These are phyloP conservation scores for Syrphus vitripennis DNA, from an alignment of 2,888 invertebrate genomes.

Conservation along the genomic window DNA sequence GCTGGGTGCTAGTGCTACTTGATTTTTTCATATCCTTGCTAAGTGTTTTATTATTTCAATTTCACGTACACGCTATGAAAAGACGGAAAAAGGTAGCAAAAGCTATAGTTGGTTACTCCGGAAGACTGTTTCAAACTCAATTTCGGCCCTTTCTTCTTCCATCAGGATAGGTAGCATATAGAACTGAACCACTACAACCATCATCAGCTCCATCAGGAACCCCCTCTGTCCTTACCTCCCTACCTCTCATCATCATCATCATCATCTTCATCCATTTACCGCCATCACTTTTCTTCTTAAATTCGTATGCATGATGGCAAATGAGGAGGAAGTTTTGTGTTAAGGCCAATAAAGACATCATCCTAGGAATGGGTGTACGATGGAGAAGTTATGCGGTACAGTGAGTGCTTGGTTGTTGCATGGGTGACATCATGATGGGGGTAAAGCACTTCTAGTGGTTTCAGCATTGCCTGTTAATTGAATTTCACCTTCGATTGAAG, in stretches of 20 bases:
- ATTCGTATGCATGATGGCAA: slow-evolving; percentile 41
- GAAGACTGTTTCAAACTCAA: slow-evolving; percentile 63
- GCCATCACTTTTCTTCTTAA: neutral
- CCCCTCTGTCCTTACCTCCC: neutral
- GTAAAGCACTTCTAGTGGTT: slow-evolving; percentile 38
- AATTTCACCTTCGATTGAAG: slow-evolving; percentile 72
- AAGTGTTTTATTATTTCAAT: slow-evolving; percentile 70
- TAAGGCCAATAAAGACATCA: neutral
- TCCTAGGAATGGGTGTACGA: neutral
- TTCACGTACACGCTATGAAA: slow-evolving; percentile 56
- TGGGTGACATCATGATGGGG: neutral
- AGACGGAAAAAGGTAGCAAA: slow-evolving; percentile 19
- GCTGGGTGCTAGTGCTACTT: neutral
- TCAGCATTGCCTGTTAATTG: slow-evolving; percentile 69
- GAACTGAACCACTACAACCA: neutral
- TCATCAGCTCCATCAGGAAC: neutral
- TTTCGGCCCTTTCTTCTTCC: slow-evolving; percentile 23
- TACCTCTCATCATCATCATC: neutral
- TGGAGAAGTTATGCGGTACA: neutral
- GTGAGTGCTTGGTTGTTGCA: neutral
- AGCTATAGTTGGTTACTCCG: slow-evolving; percentile 32
- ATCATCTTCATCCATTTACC: slow-evolving; percentile 13
- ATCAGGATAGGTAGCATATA: neutral
- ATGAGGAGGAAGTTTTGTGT: slow-evolving; percentile 43
- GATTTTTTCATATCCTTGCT: slow-evolving; percentile 57